Base-by-base conservation (phyloP, 2,888 invertebrate genomes). In the Xestia c-nigrum region DNA sequence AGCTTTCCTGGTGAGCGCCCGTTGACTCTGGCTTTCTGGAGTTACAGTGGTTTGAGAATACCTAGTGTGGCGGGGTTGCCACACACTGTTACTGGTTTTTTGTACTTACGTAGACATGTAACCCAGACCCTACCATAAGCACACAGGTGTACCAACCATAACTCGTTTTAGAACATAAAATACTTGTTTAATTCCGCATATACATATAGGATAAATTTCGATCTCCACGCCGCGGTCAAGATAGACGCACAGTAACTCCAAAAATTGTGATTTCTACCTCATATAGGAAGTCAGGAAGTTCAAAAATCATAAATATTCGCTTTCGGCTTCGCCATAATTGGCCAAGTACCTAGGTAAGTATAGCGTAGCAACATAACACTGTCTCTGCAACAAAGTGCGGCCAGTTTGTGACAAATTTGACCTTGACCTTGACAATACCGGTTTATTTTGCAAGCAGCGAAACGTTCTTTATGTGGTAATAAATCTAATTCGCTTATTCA, bases 361-460 rank as follows among this genome's bases (percentile, higher is more conserved):
- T 70, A 72, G 63, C 81, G 40, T 65, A 59, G 81, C 70, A 74
- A 74, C 50, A 47, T 40, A 50, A 79, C 71, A 64, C 66, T 81
- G 76, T 76, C 68, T 50, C 59, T 55, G 63, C 55, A n/a, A n/a
- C n/a, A n/a, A n/a, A n/a, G n/a, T n/a, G n/a, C n/a, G n/a, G n/a
- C n/a, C 63, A 55, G 55, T 81, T 84, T 69, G 63, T 72, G 24
- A 66, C 69, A 59, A 43, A 47, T 72, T n/a, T 57, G 47, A 67
- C 77, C 74, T 81, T 84, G 81, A 84, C 85, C 83, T 85, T 84
- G 82, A 24, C 16, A 10, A 75, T 5, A 81, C 84, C 70, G 85
- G 84, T 85, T 81, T 78, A 73, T 85, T 75, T 81, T 85, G 81
- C 83, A 81, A 84, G 31, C 65, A 57, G 55, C 57, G 63, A 46